phyloP scores from a whole-genome alignment of 2,888 invertebrate genomes.

The Poecilus cupreus region DNA sequence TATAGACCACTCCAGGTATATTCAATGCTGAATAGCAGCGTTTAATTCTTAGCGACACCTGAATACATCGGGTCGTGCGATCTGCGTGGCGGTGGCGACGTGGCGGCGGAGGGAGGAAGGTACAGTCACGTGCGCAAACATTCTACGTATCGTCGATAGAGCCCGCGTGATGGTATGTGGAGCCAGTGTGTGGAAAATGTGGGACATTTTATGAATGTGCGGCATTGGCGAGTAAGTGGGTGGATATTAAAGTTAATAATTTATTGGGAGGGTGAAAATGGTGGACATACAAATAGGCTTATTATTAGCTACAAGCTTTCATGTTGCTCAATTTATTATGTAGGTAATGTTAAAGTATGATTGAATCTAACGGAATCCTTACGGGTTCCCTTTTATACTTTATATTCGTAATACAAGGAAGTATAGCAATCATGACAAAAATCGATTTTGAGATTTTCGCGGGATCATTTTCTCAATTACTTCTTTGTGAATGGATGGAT shows the following conservation, averaged over 20 bases:
- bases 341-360: no score
- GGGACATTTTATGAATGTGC: background rate
- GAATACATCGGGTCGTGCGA: conserved; percentile 29
- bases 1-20: conserved; percentile 36
- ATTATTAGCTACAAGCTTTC: background rate
- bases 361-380: no score
- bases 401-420: no score
- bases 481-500: no score
- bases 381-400: no score
- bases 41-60: conserved; percentile 41
- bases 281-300: conserved; percentile 5
- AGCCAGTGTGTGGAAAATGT: conserved; percentile 10
- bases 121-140: conserved; percentile 46
- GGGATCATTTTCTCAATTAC: no score
- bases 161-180: conserved; percentile 18
- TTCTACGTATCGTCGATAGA: background rate
- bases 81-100: background rate
- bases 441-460: no score
- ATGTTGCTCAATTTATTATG: no score
- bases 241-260: conserved; percentile 15
- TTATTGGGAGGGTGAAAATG: background rate
- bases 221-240: background rate
- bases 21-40: conserved; percentile 27
- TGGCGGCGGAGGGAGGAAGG: background rate
- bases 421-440: no score